Base-by-base conservation (phyloP, 2,797 vertebrate genomes). In the Anguilla anguilla region DNA sequence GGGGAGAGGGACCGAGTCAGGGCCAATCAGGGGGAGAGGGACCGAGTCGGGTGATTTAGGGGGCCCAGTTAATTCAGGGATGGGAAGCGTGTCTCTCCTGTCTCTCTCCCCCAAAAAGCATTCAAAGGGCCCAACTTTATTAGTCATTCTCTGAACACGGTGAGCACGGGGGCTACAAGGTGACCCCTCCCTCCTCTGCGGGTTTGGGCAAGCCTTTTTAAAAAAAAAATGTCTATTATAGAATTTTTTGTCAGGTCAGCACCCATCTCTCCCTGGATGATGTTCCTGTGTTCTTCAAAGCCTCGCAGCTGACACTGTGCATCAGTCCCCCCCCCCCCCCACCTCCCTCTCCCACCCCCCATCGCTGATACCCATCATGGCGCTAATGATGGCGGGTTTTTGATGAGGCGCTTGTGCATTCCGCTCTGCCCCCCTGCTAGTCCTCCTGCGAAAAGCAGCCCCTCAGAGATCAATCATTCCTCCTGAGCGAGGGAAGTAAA, bases 121-220 rank as follows among this genome's bases (percentile, higher is more conserved):
- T 77, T 39, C 35, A 39, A 77, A 77, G 69, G 22, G 72, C 72
- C 28, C 28, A 77, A 72, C 72, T 77, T 77, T 77, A 77, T 77
- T 77, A 39, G 72, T 77, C 3, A 43, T 6, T 77, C 72, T 77
- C 72, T 77, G 43, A 77, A 77, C 72, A 43, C 15, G 72, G 31
- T 77, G 35, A 77, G 35, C 35, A 13, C 15, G 43, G 3, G 3
- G 35, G n/a, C 67, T 77, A 1, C 72, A 43, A 77, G 72, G 35
- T 43, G 72, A 77, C 72, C 35, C 72, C 13, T 43, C 72, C 35
- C 72, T 15, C 72, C 72, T 0, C 1, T 13, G 9, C 13, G 11
- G 69, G 69, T 28, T 31, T 13, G 28, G 11, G 28, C 11, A 74
- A 11, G 3, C 69, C 6, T 74, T 15, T 74, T 31, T 35, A 0